These are phyloP conservation scores for Nemurella pictetii DNA, from an alignment of 2,888 invertebrate genomes.

Conservation along the genomic window DNA sequence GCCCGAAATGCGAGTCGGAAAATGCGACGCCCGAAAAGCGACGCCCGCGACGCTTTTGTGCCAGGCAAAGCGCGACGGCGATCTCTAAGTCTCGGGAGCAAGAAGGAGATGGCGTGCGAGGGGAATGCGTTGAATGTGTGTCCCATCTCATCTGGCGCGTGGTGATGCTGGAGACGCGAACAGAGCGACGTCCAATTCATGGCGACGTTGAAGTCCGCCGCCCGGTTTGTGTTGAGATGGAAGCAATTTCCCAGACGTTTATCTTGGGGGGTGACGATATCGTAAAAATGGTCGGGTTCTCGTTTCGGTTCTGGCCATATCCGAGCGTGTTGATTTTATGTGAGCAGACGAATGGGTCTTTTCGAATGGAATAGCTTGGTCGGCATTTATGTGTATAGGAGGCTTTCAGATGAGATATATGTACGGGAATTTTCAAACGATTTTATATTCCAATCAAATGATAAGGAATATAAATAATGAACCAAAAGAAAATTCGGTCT, in stretches of 20 bases:
- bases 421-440: neutral
- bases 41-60: too few species aligned
- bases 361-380: neutral
- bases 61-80: neutral
- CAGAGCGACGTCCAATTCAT: neutral
- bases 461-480: too few species aligned
- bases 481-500: too few species aligned
- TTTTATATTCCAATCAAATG: neutral
- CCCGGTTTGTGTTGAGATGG: neutral
- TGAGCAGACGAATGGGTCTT: neutral
- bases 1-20: neutral
- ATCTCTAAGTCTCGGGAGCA: neutral
- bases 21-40: neutral
- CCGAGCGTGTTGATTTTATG: neutral
- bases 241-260: neutral
- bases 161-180: too few species aligned
- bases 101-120: neutral
- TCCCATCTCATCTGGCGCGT: too few species aligned
- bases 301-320: neutral
- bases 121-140: neutral
- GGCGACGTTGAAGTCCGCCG: too few species aligned
- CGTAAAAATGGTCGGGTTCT: neutral
- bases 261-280: neutral
- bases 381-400: neutral
- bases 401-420: too few species aligned